phyloP scores from a whole-genome alignment of 2,888 invertebrate genomes.

The Eristalinus sepulchralis region DNA sequence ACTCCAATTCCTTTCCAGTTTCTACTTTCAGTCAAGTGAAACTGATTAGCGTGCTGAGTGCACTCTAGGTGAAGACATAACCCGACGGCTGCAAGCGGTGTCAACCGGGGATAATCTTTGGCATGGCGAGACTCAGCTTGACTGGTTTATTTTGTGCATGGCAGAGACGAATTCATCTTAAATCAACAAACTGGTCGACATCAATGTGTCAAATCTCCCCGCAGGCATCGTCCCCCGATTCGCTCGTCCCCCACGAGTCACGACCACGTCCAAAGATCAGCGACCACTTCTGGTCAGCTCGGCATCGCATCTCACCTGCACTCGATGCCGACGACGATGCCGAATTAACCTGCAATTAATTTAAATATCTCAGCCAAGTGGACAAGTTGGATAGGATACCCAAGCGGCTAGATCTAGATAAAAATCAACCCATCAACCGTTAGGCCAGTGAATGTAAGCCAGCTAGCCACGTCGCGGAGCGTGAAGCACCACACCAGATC shows the following conservation, averaged over 20 bases:
- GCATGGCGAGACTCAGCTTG: neutral
- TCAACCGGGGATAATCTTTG: neutral
- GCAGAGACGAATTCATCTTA: neutral
- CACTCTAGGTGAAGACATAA: neutral
- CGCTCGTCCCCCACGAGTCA: neutral
- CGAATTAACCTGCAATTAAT: conserved; percentile 48
- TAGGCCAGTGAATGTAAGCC: conserved; percentile 60
- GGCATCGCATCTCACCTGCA: conserved; percentile 13
- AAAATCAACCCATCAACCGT: conserved; percentile 8
- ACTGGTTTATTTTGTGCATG: neutral
- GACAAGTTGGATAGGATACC: conserved; percentile 57
- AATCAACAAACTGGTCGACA: neutral
- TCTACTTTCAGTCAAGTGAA: neutral
- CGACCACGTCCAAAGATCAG: neutral
- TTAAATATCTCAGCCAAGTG: conserved; percentile 55
- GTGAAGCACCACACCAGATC: conserved; percentile 48
- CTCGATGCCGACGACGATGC: conserved; percentile 1
- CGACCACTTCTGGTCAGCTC: conserved; percentile 11
- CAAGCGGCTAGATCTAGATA: conserved; percentile 35
- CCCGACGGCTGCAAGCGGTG: neutral
- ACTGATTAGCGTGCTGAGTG: neutral
- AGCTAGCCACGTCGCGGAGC: neutral
- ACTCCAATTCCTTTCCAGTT: neutral
- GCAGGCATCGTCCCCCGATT: neutral
- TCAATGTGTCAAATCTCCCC: neutral